A percentile compares a stretch with the other conserved stretches of the same genome.
phyloP scores from a whole-genome alignment of 2,888 invertebrate genomes.

The Hoplodrina ambigua region DNA sequence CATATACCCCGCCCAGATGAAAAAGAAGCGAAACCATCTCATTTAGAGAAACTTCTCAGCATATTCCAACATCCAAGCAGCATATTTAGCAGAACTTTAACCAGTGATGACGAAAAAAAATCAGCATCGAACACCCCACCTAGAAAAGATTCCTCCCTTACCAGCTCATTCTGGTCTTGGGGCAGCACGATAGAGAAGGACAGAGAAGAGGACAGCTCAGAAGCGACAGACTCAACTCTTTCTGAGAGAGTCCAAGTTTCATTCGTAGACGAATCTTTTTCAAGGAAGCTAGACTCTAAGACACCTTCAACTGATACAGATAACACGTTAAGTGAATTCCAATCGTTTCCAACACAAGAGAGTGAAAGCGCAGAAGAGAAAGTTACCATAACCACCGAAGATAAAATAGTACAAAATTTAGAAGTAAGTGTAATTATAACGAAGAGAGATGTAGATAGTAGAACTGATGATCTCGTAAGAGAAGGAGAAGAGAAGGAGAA shows the following conservation, averaged over 20 bases:
- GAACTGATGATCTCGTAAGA: conserved; percentile 81
- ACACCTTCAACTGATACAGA: conserved; percentile 88
- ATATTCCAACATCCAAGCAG: conserved; percentile 92
- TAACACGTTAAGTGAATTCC: conserved; percentile 86
- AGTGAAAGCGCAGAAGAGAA: conserved; percentile 69
- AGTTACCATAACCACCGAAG: conserved; percentile 89
- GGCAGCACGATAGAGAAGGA: conserved; percentile 81
- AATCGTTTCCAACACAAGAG: conserved; percentile 76
- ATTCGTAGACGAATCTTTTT: conserved; percentile 86
- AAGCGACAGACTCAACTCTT: conserved; percentile 85
- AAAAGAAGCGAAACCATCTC: conserved; percentile 88
- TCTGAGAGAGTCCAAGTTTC: conserved; percentile 87
- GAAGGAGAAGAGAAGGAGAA: conserved; percentile 67
- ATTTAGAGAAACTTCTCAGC: conserved; percentile 92
- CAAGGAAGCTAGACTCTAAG: conserved; percentile 85
- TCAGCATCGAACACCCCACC: conserved; percentile 83
- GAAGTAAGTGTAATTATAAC: conserved; percentile 83
- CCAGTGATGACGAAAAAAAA: conserved; percentile 84
- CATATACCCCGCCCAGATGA: conserved; percentile 83
- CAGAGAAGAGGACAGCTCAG: conserved; percentile 81
- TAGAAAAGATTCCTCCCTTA: conserved; percentile 83
- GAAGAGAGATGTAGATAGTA: conserved; percentile 67
- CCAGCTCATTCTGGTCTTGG: conserved; percentile 89
- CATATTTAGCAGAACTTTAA: conserved; percentile 88
- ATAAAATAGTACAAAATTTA: conserved; percentile 88